phyloP scores from a whole-genome alignment of 2,888 invertebrate species.

The Ornithoptera alexandrae region DNA sequence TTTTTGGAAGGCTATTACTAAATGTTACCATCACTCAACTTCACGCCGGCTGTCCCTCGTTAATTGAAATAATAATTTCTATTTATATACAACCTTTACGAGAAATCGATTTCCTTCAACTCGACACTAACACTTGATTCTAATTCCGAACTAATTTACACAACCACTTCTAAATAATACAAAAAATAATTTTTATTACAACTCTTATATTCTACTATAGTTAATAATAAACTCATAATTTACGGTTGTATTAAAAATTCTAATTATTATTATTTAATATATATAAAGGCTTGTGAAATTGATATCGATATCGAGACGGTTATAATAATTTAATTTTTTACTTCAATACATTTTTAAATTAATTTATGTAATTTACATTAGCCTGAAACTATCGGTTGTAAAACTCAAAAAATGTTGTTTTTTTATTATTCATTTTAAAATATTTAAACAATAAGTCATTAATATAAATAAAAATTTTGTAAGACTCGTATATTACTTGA shows the following conservation, averaged over 20 bases:
- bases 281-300: conserved; percentile 60
- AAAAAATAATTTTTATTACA: too few species aligned
- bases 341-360: background rate
- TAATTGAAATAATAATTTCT: conserved; percentile 8
- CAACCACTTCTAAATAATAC: too few species aligned
- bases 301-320: too few species aligned
- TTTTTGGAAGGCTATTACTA: conserved; percentile 22
- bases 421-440: background rate
- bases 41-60: background rate
- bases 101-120: conserved; percentile 6
- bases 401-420: background rate
- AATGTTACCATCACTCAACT: conserved; percentile 6
- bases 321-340: background rate
- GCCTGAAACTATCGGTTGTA: background rate
- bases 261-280: too few species aligned
- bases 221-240: too few species aligned
- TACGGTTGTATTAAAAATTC: too few species aligned
- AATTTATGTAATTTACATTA: background rate
- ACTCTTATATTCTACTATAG: too few species aligned
- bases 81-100: background rate
- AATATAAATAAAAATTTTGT: conserved; percentile 7
- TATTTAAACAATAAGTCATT: background rate
- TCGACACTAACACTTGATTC: too few species aligned
- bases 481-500: conserved; percentile 2
- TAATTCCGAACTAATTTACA: too few species aligned